Conservation (phyloP, 1,140 invertebrate species). For the Bombus huntii region DNA sequence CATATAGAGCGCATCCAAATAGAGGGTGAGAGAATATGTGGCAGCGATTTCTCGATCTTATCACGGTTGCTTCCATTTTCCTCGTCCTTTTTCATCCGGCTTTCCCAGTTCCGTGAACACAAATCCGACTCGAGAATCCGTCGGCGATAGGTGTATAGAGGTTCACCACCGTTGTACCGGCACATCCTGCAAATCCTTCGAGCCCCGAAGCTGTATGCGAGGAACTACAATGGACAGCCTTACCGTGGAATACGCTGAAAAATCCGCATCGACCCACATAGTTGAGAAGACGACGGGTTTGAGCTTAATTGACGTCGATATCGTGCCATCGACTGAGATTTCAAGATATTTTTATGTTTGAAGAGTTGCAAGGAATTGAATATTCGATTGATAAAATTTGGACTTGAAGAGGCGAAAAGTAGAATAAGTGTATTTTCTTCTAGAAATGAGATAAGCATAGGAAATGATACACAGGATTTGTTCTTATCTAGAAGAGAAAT, state of each 20-base stretch:
- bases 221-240: constrained; percentile 42
- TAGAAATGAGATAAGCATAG: too few relatives aligned
- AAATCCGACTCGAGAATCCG: constrained; percentile 44
- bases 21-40: neutral
- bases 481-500: too few relatives aligned
- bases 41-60: constrained; percentile 2
- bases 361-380: neutral
- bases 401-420: neutral
- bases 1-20: constrained; percentile 11
- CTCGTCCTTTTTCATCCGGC: neutral
- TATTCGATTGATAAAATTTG: neutral
- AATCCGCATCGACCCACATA: constrained; percentile 24
- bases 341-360: too few relatives aligned
- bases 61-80: neutral
- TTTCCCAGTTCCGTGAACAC: constrained; percentile 7
- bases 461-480: too few relatives aligned
- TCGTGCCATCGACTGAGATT: neutral
- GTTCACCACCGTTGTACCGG: constrained; percentile 11
- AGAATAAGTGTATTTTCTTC: too few relatives aligned
- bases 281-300: neutral
- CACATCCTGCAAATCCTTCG: constrained; percentile 51
- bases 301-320: neutral
- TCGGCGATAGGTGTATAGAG: constrained; percentile 17
- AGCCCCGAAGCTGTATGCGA: constrained; percentile 12
- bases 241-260: constrained; percentile 5